phyloP scores from a whole-genome alignment of 2,888 invertebrate genomes.

The Ormyrus pomaceus region DNA sequence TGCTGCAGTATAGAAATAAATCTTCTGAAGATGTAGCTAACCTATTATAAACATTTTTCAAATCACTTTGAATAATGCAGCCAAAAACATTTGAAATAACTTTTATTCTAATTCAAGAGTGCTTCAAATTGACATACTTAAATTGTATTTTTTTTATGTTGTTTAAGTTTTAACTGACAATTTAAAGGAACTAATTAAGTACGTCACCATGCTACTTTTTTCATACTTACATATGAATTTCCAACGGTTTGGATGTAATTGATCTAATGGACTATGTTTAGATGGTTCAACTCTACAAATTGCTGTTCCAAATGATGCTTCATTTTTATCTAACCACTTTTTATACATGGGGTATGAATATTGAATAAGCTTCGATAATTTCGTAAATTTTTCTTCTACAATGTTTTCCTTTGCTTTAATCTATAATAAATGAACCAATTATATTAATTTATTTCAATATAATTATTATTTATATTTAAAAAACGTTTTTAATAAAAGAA shows the following conservation, averaged over 20 bases:
- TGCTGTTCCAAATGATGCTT: constrained; percentile 65
- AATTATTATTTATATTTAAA: background rate
- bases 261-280: constrained; percentile 66
- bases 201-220: constrained; percentile 32
- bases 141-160: background rate
- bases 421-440: constrained; percentile 60
- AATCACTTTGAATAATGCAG: constrained; percentile 32
- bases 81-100: constrained; percentile 15
- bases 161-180: constrained; percentile 15
- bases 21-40: constrained; percentile 49
- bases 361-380: constrained; percentile 70
- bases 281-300: constrained; percentile 69
- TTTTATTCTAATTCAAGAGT: constrained; percentile 15
- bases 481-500: constrained; percentile 4
- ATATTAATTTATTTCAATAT: background rate
- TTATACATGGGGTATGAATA: constrained; percentile 70
- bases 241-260: constrained; percentile 71
- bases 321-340: constrained; percentile 68
- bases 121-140: constrained; percentile 6
- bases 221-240: constrained; percentile 72
- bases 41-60: constrained; percentile 24
- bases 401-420: constrained; percentile 66
- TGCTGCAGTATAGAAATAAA: constrained; percentile 31
- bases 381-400: constrained; percentile 68
- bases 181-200: constrained; percentile 33